Percentiles rank a stretch among this genome's conserved stretches.
phyloP scores from a whole-genome alignment of 2,113 vertebrate species.

The Nibea albiflora region DNA sequence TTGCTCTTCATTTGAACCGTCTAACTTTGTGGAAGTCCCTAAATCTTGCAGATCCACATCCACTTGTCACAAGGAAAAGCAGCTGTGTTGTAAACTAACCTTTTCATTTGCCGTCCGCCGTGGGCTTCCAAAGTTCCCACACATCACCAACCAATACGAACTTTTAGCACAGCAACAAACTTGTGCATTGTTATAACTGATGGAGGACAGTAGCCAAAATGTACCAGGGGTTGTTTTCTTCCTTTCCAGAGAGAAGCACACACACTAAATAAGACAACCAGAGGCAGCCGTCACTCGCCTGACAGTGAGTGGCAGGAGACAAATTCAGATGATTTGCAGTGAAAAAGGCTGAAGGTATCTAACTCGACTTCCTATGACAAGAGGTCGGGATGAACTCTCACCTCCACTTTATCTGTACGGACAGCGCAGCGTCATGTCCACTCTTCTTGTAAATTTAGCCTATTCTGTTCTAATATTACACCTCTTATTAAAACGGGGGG shows the following conservation, averaged over 20 bases:
- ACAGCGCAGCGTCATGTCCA: neutral
- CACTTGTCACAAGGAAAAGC: neutral
- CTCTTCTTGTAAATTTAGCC: neutral
- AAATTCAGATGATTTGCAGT: conserved; percentile 29
- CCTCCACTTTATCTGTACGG: neutral
- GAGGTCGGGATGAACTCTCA: neutral
- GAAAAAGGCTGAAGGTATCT: conserved; percentile 9
- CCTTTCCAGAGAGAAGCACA: neutral
- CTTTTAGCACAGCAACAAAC: neutral
- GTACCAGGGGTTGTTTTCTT: neutral
- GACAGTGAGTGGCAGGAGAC: conserved; percentile 14
- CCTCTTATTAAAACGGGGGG: neutral
- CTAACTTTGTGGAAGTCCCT: no score
- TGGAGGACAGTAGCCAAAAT: neutral
- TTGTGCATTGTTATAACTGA: no score
- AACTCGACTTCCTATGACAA: conserved; percentile 5
- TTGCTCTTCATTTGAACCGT: no score
- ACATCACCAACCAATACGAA: neutral
- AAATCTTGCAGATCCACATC: neutral
- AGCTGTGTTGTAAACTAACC: neutral
- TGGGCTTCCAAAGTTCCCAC: neutral
- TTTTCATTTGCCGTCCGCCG: neutral
- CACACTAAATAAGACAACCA: neutral
- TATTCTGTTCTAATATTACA: neutral
- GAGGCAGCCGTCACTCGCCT: neutral